These are phyloP conservation scores for Plagodis pulveraria DNA, from an alignment of 2,888 invertebrate genomes.

Conservation along the genomic window DNA sequence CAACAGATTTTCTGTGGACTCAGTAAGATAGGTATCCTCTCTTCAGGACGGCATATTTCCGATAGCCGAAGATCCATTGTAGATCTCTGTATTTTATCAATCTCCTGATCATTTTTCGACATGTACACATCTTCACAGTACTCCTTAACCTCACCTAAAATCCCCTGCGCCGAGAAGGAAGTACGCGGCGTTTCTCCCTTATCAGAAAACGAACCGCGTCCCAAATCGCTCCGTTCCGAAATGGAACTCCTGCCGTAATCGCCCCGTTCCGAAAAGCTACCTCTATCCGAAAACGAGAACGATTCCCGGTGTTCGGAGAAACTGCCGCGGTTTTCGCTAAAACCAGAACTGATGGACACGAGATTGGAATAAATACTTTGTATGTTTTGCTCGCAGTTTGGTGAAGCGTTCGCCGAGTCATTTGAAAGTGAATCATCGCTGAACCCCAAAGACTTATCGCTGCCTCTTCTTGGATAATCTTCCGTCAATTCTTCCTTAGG, in stretches of 20 bases:
- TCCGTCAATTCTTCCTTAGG: slow-evolving; percentile 68
- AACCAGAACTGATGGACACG: slow-evolving; percentile 85
- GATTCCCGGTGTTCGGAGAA: slow-evolving; percentile 79
- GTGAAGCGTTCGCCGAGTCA: slow-evolving; percentile 84
- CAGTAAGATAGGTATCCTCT: slow-evolving; percentile 69
- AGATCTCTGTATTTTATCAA: slow-evolving; percentile 73
- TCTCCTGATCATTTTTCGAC: slow-evolving; percentile 69
- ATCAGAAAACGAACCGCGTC: slow-evolving; percentile 74
- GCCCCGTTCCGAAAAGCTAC: slow-evolving; percentile 77
- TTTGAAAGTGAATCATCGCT: slow-evolving; percentile 91
- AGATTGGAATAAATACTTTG: slow-evolving; percentile 81
- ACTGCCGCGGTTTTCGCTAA: slow-evolving; percentile 83
- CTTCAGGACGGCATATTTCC: slow-evolving; percentile 68
- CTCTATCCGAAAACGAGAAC: slow-evolving; percentile 78
- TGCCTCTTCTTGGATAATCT: slow-evolving; percentile 86
- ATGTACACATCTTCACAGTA: slow-evolving; percentile 72
- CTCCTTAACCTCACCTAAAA: slow-evolving; percentile 74
- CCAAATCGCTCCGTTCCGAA: slow-evolving; percentile 85
- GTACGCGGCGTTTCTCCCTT: slow-evolving; percentile 77
- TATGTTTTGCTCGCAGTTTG: slow-evolving; percentile 80
- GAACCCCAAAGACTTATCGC: slow-evolving; percentile 89
- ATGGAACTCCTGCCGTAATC: slow-evolving; percentile 74
- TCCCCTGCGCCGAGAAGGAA: slow-evolving; percentile 76
- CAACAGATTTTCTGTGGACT: slow-evolving; percentile 74
- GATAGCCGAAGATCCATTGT: slow-evolving; percentile 75